Percentiles rank a stretch among this genome's conserved stretches.
Evolutionary conservation across 2,113 vertebrate species (phyloP).

Genomic region (Heloderma charlesbogerti): DNA sequence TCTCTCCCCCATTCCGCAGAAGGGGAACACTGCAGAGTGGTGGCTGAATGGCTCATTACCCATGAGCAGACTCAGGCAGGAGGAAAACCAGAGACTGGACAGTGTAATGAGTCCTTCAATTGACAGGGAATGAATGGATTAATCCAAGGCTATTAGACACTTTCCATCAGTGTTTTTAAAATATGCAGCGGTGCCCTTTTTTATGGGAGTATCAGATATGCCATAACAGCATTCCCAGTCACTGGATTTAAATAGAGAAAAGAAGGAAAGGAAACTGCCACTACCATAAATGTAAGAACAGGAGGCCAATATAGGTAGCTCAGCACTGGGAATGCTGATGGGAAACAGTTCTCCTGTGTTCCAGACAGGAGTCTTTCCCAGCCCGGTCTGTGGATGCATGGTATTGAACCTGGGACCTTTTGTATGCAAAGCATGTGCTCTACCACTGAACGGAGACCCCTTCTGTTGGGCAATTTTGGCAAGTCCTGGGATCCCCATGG

Average conservation of each 20-base stretch:
- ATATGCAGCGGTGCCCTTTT: constrained; percentile 57
- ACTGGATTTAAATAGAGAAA: constrained; percentile 20
- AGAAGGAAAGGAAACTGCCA: not conserved
- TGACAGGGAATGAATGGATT: constrained; percentile 72
- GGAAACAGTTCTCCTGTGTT: not conserved
- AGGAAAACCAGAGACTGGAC: constrained; percentile 38
- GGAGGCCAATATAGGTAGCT: not conserved
- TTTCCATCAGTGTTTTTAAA: constrained; percentile 69
- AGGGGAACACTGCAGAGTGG: constrained; percentile 27
- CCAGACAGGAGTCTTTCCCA: not conserved
- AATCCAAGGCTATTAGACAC: constrained; percentile 70
- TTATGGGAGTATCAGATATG: constrained; percentile 51
- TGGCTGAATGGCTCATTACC: constrained; percentile 71
- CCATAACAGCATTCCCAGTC: constrained; percentile 51
- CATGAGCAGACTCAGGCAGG: constrained; percentile 52
- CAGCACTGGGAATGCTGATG: not conserved
- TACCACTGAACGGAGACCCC: not conserved
- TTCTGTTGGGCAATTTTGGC: not conserved
- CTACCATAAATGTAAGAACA: not conserved
- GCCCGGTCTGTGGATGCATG: not conserved
- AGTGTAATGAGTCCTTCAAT: constrained; percentile 62
- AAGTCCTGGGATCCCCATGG: not conserved
- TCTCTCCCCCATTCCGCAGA: constrained; percentile 15
- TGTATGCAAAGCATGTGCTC: not conserved
- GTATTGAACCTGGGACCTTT: not conserved